Conservation (phyloP, 2,888 invertebrate genomes). For the Cryptocephalus moraei region DNA sequence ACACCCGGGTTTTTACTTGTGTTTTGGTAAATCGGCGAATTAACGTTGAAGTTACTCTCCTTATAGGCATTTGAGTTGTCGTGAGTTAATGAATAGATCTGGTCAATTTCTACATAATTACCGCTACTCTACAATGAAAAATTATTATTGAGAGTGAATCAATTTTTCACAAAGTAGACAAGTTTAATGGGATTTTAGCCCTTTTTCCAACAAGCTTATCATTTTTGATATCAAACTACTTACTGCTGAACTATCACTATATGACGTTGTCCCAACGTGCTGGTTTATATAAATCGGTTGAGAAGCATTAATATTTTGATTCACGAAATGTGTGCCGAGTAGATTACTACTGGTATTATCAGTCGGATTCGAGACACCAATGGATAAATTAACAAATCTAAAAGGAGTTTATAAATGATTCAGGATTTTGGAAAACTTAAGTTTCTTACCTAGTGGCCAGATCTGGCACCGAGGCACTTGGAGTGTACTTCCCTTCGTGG, state of each 20-base stretch:
- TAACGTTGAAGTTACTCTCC: constrained; percentile 35
- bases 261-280: constrained; percentile 41
- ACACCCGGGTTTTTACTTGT: constrained; percentile 25
- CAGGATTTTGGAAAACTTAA: not conserved
- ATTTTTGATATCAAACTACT: constrained; percentile 10
- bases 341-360: constrained; percentile 15
- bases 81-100: constrained; percentile 42
- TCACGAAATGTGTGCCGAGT: constrained; percentile 31
- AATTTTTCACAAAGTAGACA: not conserved
- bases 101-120: constrained; percentile 48
- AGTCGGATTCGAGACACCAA: constrained; percentile 31
- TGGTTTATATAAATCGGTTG: constrained; percentile 48
- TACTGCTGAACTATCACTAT: constrained; percentile 42
- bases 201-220: too few relatives aligned
- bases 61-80: constrained; percentile 29
- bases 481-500: constrained; percentile 75
- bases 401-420: constrained; percentile 1
- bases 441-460: constrained; percentile 43
- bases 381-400: constrained; percentile 62
- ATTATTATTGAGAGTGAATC: not conserved
- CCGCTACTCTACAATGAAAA: constrained; percentile 26
- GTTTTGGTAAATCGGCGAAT: constrained; percentile 48
- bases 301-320: constrained; percentile 35
- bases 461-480: constrained; percentile 54
- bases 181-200: too few relatives aligned